Percentiles rank a stretch among this genome's conserved stretches.
These are phyloP conservation scores for Drosophila sordidapex DNA, from an alignment of 2,888 invertebrate genomes.

Conservation along the genomic window DNA sequence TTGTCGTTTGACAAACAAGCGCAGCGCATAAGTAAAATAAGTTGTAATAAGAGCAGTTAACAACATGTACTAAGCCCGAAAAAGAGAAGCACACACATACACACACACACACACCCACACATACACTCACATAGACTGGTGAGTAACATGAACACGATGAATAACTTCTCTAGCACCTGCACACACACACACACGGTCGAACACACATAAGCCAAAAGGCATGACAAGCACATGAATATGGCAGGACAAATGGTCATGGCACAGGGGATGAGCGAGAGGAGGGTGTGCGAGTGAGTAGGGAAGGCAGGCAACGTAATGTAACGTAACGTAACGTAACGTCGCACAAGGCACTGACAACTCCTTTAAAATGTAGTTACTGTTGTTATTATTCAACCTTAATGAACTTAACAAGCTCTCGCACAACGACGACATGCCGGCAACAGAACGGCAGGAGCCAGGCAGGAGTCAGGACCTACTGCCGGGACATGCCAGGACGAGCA, in stretches of 20 bases:
- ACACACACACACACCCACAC: constrained; percentile 12
- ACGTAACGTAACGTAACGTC: constrained; percentile 20
- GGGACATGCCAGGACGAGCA: constrained; percentile 35
- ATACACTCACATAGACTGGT: constrained; percentile 18
- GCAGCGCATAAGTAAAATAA: constrained; percentile 73
- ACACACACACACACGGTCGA: constrained; percentile 10
- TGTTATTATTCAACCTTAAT: constrained; percentile 81
- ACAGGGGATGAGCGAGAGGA: not conserved
- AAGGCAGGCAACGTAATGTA: constrained; percentile 7
- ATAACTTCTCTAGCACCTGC: constrained; percentile 43
- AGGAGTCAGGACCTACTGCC: constrained; percentile 29
- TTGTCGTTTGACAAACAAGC: constrained; percentile 64
- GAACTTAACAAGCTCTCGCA: constrained; percentile 79
- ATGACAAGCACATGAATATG: constrained; percentile 37
- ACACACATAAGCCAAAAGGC: constrained; percentile 21
- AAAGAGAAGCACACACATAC: constrained; percentile 34
- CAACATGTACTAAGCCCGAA: constrained; percentile 64
- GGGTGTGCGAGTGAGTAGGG: not conserved
- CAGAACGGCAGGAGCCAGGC: constrained; percentile 10
- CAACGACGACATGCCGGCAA: constrained; percentile 51
- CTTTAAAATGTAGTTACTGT: constrained; percentile 82
- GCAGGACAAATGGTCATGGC: constrained; percentile 6
- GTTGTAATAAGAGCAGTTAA: constrained; percentile 81
- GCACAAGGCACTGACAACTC: constrained; percentile 67
- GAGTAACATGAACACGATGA: constrained; percentile 38